Base-by-base conservation (phyloP, 92 coral and sea anemone species). In the Plumapathes pennacea region DNA sequence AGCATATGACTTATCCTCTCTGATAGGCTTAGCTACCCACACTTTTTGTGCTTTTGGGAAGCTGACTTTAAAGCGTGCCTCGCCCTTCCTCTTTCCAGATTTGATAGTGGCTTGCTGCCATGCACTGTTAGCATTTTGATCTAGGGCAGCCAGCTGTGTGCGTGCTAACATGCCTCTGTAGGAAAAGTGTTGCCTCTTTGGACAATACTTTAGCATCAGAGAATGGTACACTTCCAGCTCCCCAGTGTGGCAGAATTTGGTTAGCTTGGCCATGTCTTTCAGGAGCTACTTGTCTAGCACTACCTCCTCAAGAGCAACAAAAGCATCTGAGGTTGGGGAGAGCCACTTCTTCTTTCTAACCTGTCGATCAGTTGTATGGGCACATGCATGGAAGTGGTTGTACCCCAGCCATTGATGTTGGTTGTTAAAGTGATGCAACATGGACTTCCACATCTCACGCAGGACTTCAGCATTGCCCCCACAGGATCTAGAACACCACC, bases 401-500 rank as follows among this genome's bases (percentile, higher is more conserved):
- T 28, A 33, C 26, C 32, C 78, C 19, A 12, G 9, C 67, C 77
- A 69, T 13, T 32, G 8, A 42, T 64, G 82, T 42, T 57, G 55
- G 62, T 75, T 75, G 0, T 20, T 38, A 1, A 56, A 50, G 38
- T 78, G 85, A 10, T 31, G n/a, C 50, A 78, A 21, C 0, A 78
- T n/a, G 0, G 78, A 78, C 54, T 41, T 45, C 68, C 78, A 69
- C 50, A 70, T 62, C 54, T 79, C 79, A 9, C 50, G 57, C 29
- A 79, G 47, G 2, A 70, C 9, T 34, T 55, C 29, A 12, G 51
- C 74, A 79, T 62, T 28, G 32, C 47, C 64, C 38, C 13, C 36
- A 40, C 81, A 64, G 17, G 74, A 72, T 37, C 70, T 63, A 28
- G 71, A 53, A 61, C 86, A 71, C 86, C 81, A 80, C 86, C 81